Base-by-base conservation (phyloP, 2,888 invertebrate species). In the Gnatocerus cornutus region DNA sequence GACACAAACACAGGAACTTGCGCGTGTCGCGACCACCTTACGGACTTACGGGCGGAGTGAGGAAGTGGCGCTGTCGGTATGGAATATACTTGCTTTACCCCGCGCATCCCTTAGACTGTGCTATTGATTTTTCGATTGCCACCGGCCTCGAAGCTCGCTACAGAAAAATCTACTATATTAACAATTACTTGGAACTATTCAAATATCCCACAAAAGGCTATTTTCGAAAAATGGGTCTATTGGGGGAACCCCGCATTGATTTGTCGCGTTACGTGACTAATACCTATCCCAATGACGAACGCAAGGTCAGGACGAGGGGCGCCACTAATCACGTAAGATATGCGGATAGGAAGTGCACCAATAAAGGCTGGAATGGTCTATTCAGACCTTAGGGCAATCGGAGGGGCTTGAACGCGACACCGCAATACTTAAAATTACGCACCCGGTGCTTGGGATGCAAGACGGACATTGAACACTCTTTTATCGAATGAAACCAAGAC, bases 51-150 rank as follows among this genome's bases (percentile, higher is more conserved):
- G 69, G 72, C 66, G 71, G 69, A 70, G 72, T 65, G 71, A 73
- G 72, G 71, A 71, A 73, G 69, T 73, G 71, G 72, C 73, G 73
- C 70, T 70, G 70, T 62, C 67, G 63, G 67, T 70, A 70, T 55
- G 58, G 58, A 69, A 64, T 64, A 69, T 61, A 74, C 53, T 52
- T 71, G 69, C 70, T 71, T 70, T 56, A 73, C 72, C 71, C 73
- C 71, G 77, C 79, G 79, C 79, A 78, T 76, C 76, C 77, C 77
- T 78, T 75, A 74, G 75, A 77, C 73, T 73, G 67, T 58, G 74
- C 74, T 80, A 80, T 80, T 79, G 80, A 80, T 80, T 80, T 80
- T 80, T 78, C 77, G 66, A 71, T 69, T 73, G 70, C 72, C 77
- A 62, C 70, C 70, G 67, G 74, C 77, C 76, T 76, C 77, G 77